Conservation (phyloP, 2,113 vertebrate species). For the Gavialis gangeticus region DNA sequence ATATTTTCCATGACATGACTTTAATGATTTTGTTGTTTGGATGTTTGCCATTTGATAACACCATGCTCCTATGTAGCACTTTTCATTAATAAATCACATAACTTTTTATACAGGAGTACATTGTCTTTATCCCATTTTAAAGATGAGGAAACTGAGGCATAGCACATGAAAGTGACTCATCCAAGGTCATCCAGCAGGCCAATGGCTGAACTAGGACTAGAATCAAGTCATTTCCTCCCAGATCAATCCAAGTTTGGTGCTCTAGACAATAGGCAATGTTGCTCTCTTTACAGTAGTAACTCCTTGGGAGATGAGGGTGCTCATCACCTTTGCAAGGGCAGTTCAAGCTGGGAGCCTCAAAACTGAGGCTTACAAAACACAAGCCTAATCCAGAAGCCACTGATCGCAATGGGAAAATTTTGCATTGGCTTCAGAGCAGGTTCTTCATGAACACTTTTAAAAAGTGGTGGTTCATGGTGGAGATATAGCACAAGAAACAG, state of each 20-base stretch:
- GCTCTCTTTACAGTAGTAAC: background rate
- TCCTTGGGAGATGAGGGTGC: background rate
- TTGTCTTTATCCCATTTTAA: background rate
- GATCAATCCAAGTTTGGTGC: background rate
- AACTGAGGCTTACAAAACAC: background rate
- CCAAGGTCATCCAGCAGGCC: too few species aligned
- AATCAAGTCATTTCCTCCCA: background rate
- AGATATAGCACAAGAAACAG: background rate
- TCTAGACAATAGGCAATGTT: background rate
- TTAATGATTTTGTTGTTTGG: background rate
- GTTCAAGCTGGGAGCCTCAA: background rate
- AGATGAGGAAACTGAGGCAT: background rate
- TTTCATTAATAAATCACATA: background rate
- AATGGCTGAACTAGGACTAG: background rate
- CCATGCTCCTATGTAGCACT: background rate
- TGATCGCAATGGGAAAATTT: background rate
- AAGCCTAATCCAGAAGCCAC: background rate
- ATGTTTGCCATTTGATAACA: background rate
- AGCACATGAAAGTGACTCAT: background rate
- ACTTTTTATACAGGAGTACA: background rate
- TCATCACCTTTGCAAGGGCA: background rate
- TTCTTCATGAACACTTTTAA: background rate
- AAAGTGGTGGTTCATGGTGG: background rate
- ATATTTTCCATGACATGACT: background rate
- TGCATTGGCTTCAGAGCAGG: background rate